Evolutionary conservation across 2,888 invertebrate genomes (phyloP).

Genomic region (Lottia gigantea): DNA sequence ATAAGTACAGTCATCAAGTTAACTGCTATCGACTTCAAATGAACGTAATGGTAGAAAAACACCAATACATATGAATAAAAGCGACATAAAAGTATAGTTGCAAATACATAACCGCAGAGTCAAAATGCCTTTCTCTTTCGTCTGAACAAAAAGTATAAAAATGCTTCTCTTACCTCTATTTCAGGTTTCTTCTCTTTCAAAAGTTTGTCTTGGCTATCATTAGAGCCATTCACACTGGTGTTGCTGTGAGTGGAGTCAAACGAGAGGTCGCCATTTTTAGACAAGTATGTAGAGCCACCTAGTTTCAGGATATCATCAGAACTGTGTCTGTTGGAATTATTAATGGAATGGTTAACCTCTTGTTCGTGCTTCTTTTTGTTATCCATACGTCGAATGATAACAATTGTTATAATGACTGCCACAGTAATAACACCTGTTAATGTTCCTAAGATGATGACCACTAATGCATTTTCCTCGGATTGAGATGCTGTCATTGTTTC

Average conservation of each 20-base stretch:
- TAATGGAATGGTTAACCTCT: slow-evolving; percentile 9
- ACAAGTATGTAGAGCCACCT: slow-evolving; percentile 10
- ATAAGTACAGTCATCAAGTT: too few relatives aligned
- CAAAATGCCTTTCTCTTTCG: too few relatives aligned
- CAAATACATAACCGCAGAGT: too few relatives aligned
- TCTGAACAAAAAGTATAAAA: too few relatives aligned
- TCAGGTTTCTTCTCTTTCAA: slow-evolving; percentile 1
- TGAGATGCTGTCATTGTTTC: slow-evolving; percentile 22
- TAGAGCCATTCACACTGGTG: slow-evolving; percentile 15
- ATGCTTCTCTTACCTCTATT: background rate
- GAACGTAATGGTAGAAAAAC: too few relatives aligned
- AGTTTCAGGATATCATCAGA: background rate
- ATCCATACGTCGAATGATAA: slow-evolving; percentile 34
- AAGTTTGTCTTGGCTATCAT: slow-evolving; percentile 20
- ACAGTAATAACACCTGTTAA: slow-evolving; percentile 37
- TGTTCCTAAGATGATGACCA: slow-evolving; percentile 35
- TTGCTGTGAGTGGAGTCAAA: slow-evolving; percentile 17
- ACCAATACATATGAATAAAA: too few relatives aligned
- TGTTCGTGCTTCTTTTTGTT: slow-evolving; percentile 30
- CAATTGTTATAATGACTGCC: slow-evolving; percentile 38
- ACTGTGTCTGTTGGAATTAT: background rate
- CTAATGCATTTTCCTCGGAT: slow-evolving; percentile 33
- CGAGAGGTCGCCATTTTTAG: slow-evolving; percentile 30
- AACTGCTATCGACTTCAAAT: too few relatives aligned
- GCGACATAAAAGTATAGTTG: too few relatives aligned